phyloP scores from a whole-genome alignment of 2,888 invertebrate species.

The Tortricodes alternella region DNA sequence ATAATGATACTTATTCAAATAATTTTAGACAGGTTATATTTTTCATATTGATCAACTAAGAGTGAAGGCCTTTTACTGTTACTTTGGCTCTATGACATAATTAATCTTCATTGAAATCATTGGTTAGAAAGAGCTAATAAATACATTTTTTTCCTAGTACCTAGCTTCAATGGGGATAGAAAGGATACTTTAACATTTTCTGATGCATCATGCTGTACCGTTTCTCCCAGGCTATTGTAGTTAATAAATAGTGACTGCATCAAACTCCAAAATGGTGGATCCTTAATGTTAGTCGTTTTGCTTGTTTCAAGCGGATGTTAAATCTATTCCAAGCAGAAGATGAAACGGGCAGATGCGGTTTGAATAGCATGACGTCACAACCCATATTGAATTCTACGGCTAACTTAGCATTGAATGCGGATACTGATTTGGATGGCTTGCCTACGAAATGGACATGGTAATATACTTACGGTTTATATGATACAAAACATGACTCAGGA shows the following conservation, averaged over 20 bases:
- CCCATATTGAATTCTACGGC: conserved; percentile 9
- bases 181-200: too few species aligned
- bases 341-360: conserved; percentile 2
- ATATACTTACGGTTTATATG: too few species aligned
- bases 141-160: too few species aligned
- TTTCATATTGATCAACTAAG: too few species aligned
- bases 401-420: conserved; percentile 13
- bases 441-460: conserved; percentile 9
- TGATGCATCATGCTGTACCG: too few species aligned
- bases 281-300: neutral
- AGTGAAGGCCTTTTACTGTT: too few species aligned
- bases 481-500: too few species aligned
- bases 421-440: conserved; percentile 8
- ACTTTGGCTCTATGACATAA: too few species aligned
- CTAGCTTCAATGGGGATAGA: too few species aligned
- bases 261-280: neutral
- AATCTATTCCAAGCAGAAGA: neutral
- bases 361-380: conserved; percentile 6
- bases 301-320: neutral
- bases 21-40: neutral
- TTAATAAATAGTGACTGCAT: neutral
- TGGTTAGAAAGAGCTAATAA: too few species aligned
- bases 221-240: neutral
- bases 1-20: conserved; percentile 9
- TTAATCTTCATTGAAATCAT: too few species aligned